A percentile compares a stretch with the other conserved stretches of the same genome.
These are phyloP conservation scores for Fringilla coelebs DNA, from an alignment of 2,797 vertebrate genomes.

Conservation along the genomic window DNA sequence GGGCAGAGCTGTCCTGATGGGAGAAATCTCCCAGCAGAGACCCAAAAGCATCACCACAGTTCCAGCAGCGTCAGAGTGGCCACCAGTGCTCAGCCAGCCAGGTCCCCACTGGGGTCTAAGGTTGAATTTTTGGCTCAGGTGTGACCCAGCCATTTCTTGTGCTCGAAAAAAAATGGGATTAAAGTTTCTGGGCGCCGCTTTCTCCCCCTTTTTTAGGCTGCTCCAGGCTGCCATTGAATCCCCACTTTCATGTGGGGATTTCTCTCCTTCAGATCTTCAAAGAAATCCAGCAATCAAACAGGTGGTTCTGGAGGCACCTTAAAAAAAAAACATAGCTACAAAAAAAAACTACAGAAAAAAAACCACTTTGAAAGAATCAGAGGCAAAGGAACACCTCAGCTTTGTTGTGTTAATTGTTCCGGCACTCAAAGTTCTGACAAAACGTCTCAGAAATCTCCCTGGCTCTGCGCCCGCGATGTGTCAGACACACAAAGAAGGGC, in stretches of 20 bases:
- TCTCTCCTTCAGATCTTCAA: conserved; percentile 57
- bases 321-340: neutral
- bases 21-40: neutral
- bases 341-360: neutral
- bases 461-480: neutral
- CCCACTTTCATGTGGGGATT: conserved; percentile 54
- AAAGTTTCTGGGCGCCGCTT: neutral
- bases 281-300: conserved; percentile 33
- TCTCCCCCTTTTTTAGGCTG: neutral
- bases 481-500: neutral
- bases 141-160: neutral
- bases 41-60: neutral
- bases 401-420: conserved; percentile 59
- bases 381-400: neutral
- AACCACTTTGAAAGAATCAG: neutral
- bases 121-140: neutral
- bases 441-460: neutral
- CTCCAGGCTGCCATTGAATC: conserved; percentile 27
- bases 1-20: neutral
- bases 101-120: neutral
- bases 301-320: neutral
- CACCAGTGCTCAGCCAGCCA: accelerated
- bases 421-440: neutral
- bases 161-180: neutral
- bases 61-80: neutral